Conservation (phyloP, 1,140 invertebrate species). For the Colletes gigas region DNA sequence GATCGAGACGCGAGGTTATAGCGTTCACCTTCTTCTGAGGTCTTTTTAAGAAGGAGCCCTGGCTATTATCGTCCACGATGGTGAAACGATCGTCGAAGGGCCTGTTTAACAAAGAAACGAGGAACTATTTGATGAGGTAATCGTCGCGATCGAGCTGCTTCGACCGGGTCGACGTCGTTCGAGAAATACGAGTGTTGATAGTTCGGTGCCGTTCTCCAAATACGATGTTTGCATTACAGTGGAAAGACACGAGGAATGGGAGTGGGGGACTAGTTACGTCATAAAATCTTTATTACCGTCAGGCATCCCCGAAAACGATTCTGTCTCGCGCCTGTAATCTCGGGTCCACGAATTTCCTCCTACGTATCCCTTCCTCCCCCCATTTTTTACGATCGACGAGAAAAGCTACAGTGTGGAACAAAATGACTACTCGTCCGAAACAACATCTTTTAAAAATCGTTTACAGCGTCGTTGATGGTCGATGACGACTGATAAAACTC, state of each 20-base stretch:
- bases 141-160: background rate
- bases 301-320: background rate
- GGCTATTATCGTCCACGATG: slow-evolving; percentile 44
- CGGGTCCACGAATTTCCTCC: slow-evolving; percentile 26
- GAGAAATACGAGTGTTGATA: background rate
- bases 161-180: background rate
- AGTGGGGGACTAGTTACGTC: slow-evolving; percentile 1
- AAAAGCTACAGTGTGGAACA: background rate
- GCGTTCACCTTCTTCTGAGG: no score
- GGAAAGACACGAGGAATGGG: background rate
- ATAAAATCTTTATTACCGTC: slow-evolving; percentile 40
- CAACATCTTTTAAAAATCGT: no score
- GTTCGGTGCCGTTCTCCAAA: background rate
- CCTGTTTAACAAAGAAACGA: slow-evolving; percentile 58
- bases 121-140: slow-evolving; percentile 71
- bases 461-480: no score
- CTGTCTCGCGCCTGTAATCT: slow-evolving; percentile 34
- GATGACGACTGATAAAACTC: no score
- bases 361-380: background rate
- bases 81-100: slow-evolving; percentile 47
- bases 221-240: slow-evolving; percentile 37
- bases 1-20: no score
- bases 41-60: no score
- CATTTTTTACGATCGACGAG: background rate
- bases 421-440: no score